Evolutionary conservation across 2,888 invertebrate species (phyloP).

Genomic region (Nymphalis polychloros): DNA sequence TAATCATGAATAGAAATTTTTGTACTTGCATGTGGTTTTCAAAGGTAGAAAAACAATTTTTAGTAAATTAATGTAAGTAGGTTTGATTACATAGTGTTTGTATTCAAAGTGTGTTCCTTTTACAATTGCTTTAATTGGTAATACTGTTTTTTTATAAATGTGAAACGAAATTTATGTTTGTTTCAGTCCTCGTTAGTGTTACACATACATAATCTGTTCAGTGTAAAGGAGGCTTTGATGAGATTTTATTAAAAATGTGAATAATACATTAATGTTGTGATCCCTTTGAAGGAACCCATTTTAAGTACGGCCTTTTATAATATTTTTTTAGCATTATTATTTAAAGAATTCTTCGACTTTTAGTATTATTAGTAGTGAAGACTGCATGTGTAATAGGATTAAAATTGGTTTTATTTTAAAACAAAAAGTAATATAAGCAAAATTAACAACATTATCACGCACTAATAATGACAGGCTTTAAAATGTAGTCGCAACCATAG

Average conservation of each 20-base stretch:
- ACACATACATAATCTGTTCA: too few relatives aligned
- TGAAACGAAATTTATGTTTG: too few relatives aligned
- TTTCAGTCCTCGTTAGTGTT: too few relatives aligned
- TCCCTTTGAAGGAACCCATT: neutral
- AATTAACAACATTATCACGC: conserved; percentile 57
- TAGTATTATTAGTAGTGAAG: conserved; percentile 9
- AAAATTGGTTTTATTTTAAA: neutral
- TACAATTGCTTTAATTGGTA: too few relatives aligned
- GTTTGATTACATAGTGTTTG: conserved; percentile 10
- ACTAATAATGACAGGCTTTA: conserved; percentile 65
- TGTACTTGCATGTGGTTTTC: conserved; percentile 23
- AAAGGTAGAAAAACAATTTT: conserved; percentile 1
- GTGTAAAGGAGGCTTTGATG: too few relatives aligned
- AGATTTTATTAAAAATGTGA: too few relatives aligned
- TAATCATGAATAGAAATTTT: conserved; percentile 3
- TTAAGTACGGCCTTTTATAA: too few relatives aligned
- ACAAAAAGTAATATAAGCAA: conserved; percentile 13
- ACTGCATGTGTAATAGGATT: conserved; percentile 27
- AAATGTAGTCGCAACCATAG: conserved; percentile 42
- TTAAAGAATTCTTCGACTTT: too few relatives aligned
- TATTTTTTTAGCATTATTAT: too few relatives aligned
- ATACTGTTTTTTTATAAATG: too few relatives aligned
- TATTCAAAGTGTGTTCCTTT: too few relatives aligned
- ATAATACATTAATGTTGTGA: too few relatives aligned
- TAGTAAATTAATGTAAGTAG: neutral